Percentiles rank a stretch among this genome's conserved stretches.
phyloP scores from a whole-genome alignment of 2,888 invertebrate genomes.

The Ischnura elegans region DNA sequence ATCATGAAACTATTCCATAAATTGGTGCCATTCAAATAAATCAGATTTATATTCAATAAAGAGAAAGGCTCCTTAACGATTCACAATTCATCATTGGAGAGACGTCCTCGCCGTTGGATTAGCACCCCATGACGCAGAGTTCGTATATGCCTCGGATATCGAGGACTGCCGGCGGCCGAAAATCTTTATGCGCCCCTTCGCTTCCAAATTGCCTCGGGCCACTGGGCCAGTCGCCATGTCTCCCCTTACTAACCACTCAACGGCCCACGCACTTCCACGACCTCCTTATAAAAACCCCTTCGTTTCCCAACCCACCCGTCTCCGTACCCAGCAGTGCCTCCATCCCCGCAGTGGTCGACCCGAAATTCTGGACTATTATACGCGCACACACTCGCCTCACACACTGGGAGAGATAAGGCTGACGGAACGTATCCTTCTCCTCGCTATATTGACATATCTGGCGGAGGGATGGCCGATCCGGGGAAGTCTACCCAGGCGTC shows the following conservation, averaged over 20 bases:
- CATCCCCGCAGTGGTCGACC: background rate
- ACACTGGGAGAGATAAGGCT: background rate
- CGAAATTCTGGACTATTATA: slow-evolving; percentile 46
- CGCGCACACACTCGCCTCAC: background rate
- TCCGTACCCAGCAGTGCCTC: background rate
- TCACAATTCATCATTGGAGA: no score
- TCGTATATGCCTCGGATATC: background rate
- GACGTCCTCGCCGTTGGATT: no score
- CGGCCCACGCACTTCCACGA: background rate
- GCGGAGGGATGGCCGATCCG: slow-evolving; percentile 46
- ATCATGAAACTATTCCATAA: no score
- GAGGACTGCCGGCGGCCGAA: background rate
- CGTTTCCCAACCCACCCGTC: background rate
- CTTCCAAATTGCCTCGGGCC: background rate
- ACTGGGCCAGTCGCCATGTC: background rate
- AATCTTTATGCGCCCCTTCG: background rate
- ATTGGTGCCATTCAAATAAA: no score
- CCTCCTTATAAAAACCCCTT: slow-evolving; percentile 8
- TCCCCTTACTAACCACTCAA: background rate
- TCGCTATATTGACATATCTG: slow-evolving; percentile 63
- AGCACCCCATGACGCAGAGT: background rate
- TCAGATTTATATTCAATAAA: no score
- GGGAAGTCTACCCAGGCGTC: slow-evolving; percentile 55
- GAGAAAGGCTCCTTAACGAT: no score
- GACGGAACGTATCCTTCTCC: slow-evolving; percentile 53